Percentiles rank a stretch among this genome's conserved stretches.
Conservation (phyloP, 1,140 invertebrate species). For the Solenopsis fugax region DNA sequence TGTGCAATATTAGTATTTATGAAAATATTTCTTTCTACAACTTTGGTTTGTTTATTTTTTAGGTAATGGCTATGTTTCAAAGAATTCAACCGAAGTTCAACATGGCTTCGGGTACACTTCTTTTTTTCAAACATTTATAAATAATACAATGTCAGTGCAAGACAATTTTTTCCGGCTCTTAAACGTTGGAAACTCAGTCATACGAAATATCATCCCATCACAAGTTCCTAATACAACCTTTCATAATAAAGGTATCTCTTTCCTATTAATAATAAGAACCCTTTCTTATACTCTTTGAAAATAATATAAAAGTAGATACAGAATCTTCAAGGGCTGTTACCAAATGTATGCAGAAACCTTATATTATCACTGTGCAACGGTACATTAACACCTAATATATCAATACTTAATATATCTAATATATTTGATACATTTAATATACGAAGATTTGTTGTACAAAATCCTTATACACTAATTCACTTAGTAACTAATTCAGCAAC, state of each 20-base stretch:
- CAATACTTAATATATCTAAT: no score
- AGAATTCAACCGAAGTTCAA: background rate
- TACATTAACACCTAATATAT: no score
- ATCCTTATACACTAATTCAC: no score
- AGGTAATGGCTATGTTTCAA: background rate
- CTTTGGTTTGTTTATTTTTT: background rate
- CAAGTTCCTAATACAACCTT: background rate
- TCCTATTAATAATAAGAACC: background rate
- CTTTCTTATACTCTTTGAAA: background rate
- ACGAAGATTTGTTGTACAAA: no score
- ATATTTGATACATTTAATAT: no score
- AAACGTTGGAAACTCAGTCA: background rate
- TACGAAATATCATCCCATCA: background rate
- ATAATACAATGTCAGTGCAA: background rate
- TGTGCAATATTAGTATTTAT: no score
- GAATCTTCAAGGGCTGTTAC: background rate
- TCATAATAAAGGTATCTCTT: background rate
- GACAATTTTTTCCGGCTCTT: background rate
- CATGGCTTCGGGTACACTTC: background rate
- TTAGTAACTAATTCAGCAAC: no score
- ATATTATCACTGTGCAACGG: no score
- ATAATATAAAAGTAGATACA: background rate
- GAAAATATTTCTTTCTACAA: background rate
- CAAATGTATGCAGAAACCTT: no score
- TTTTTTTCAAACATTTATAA: conserved; percentile 3